These are phyloP conservation scores for Taurulus bubalis DNA, from an alignment of 2,113 vertebrate genomes.

Conservation along the genomic window DNA sequence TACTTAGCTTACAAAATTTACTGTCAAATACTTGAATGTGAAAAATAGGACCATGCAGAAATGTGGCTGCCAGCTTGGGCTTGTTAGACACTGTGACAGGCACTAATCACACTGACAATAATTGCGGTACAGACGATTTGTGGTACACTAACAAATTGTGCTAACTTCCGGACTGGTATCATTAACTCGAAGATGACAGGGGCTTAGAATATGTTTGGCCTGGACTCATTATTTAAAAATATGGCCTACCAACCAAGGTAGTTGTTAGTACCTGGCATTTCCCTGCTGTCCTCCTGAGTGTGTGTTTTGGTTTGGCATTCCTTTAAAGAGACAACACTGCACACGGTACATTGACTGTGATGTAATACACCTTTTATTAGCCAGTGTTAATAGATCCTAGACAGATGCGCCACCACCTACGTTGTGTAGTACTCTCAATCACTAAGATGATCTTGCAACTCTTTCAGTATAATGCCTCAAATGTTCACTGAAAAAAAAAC, in stretches of 20 bases:
- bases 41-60: no score
- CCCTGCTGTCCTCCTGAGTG: not conserved
- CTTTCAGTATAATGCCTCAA: not conserved
- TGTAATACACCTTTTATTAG: not conserved
- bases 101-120: conserved; percentile 5
- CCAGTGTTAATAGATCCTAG: not conserved
- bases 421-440: not conserved
- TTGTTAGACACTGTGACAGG: not conserved
- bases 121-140: conserved; percentile 3
- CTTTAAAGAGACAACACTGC: not conserved
- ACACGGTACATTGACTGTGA: not conserved
- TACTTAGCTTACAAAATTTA: no score
- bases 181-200: conserved; percentile 6
- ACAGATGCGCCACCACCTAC: not conserved
- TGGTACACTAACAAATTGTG: not conserved
- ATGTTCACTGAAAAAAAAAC: not conserved
- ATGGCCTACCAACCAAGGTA: not conserved
- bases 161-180: not conserved
- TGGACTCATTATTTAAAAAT: not conserved
- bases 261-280: not conserved
- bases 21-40: no score
- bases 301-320: not conserved
- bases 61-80: not conserved
- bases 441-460: not conserved
- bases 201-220: not conserved